Evolutionary conservation across 2,797 vertebrate species (phyloP), one percentile per base, ranked within the genome.

Genomic region (Notolabrus celidotus): DNA sequence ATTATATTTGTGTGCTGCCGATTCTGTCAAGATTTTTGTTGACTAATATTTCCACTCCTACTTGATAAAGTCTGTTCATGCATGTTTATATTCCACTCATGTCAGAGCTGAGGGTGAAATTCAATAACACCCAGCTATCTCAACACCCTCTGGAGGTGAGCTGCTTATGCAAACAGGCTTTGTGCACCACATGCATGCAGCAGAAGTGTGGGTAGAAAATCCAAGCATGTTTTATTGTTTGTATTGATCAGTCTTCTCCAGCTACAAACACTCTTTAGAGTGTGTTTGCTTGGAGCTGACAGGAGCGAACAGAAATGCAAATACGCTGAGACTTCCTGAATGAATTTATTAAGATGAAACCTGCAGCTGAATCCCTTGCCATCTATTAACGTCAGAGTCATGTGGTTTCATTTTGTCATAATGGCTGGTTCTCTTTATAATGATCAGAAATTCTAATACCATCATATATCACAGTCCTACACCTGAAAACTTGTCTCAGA

Each of bases 201-300:
- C 45, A 67, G 63, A 80, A 42, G 47, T 74, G 63, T 46, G 33
- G 39, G 34, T n/a, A 51, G 51, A 45, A 69, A 67, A 66, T 52
- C 55, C 8, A 36, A 55, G 46, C 62, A 31, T 25, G 14, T 25
- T 47, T 81, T 72, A 80, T 46, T 68, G 49, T 70, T 77, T 36
- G 2, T 72, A 56, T 77, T 52, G 71, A 82, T 83, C 70, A n/a
- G 14, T 36, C 42, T 7, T 51, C 27, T 20, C 7, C 25, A 29
- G 56, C 50, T 81, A 46, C 47, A 55, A 0, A 47, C 1, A 14
- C 46, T 38, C n/a, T 1, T 42, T 16, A 8, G 14, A 25, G 29
- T 29, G 22, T 15, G 1, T 33, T 74, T 67, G 19, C 50, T 46
- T 20, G n/a, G 16, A 56, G 27, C 59, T 56, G 59, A 59, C 19